These are phyloP conservation scores for Oscheius myriophilus DNA, from an alignment of 2,888 invertebrate species.

Conservation along the genomic window DNA sequence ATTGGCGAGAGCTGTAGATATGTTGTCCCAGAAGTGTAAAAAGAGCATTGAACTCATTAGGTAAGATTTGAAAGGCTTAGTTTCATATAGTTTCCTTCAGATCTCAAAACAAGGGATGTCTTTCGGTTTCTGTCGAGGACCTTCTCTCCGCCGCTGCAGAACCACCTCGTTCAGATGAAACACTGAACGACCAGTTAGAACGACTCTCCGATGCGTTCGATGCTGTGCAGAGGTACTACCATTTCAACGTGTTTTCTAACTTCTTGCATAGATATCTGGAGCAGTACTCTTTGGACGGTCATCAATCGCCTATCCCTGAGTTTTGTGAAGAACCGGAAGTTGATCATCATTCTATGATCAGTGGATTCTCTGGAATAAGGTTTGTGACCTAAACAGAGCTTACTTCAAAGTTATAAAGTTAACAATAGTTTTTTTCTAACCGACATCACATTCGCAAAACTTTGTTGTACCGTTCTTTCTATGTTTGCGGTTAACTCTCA, in stretches of 20 bases:
- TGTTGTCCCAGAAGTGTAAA: conserved; percentile 68
- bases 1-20: conserved; percentile 62
- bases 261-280: conserved; percentile 39
- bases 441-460: no score
- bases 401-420: neutral
- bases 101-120: conserved; percentile 58
- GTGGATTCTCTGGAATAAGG: conserved; percentile 48
- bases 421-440: no score
- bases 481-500: no score
- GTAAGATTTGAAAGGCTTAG: conserved; percentile 30
- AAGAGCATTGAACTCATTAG: conserved; percentile 67
- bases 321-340: conserved; percentile 35
- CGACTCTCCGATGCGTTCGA: conserved; percentile 58
- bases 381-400: neutral
- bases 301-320: conserved; percentile 44
- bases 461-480: no score
- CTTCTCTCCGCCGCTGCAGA: conserved; percentile 55
- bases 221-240: conserved; percentile 48
- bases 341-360: conserved; percentile 21
- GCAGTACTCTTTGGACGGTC: conserved; percentile 57
- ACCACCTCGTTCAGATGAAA: conserved; percentile 49
- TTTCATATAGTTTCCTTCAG: conserved; percentile 20
- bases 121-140: conserved; percentile 61
- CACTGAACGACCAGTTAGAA: conserved; percentile 54
- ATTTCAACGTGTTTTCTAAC: neutral